Base-by-base conservation (phyloP, 2,888 invertebrate species). In the Heterodera filipjevi region DNA sequence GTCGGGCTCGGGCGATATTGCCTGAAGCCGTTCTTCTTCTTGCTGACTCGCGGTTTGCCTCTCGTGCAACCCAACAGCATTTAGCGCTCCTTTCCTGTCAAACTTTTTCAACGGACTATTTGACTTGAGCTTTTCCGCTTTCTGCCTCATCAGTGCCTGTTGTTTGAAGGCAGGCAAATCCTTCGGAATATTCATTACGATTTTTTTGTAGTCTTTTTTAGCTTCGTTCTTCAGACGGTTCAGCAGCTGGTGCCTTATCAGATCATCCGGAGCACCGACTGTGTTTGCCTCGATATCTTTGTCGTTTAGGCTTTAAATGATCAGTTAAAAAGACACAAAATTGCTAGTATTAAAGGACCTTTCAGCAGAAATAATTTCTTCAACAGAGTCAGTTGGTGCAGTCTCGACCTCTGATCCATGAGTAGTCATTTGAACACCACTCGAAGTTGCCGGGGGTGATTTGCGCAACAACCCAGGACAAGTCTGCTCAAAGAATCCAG, bases 111-210 rank as follows among this genome's bases (percentile, higher is more conserved):
- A 2, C 22, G 53, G 53, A 53, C n/a, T 53, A 22, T 53, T 53
- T 12, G 59, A 10, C 27, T 59, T 59, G n/a, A 68, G 35, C 33
- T 30, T 19, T 35, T 68, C 68, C 32, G 68, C 14, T 22, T 68
- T 16, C 22, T 68, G 68, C 14, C 68, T n/a, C 33, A 35, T 68
- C 68, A 68, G 14, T 19, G 68, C 68, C 33, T 68, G 68, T 27
- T 68, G 68, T 19, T 68, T 68, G 33, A 68, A 68, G 19, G 68
- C 68, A 3, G 68, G 68, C 33, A 68, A 35, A 19, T 68, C 33
- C 22, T 68, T 68, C 22, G 68, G 68, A 27, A 68, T 68, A 12
- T 35, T 19, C 33, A 68, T 33, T 12, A 22, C 33, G 14, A 33
- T 68, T 22, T 68, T 68, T 35, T 68, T 32, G 33, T 19, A 32